Evolutionary conservation across 2,797 vertebrate species (phyloP).

Genomic region (Poliocrania exsul): DNA sequence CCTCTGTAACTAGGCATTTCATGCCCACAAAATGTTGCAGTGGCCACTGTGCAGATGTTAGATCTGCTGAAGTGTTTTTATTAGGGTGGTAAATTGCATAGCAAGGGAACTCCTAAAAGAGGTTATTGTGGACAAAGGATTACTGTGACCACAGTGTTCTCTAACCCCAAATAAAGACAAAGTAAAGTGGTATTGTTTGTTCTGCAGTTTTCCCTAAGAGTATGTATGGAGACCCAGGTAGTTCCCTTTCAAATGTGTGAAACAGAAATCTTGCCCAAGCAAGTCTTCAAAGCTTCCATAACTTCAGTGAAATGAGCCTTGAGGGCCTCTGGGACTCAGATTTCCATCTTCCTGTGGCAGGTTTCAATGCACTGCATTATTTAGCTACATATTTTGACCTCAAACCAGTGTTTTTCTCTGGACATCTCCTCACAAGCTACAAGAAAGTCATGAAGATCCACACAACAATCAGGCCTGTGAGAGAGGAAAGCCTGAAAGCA

Average conservation of each 20-base stretch:
- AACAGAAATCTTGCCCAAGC: constrained; percentile 56
- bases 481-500: neutral
- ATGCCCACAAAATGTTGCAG: neutral
- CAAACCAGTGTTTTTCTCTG: neutral
- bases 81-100: constrained; percentile 5
- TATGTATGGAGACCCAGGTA: neutral
- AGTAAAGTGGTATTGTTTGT: neutral
- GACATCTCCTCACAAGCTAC: neutral
- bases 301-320: constrained; percentile 52
- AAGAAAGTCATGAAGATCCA: neutral
- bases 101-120: neutral
- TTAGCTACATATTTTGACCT: neutral
- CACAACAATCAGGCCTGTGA: neutral
- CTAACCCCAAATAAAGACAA: constrained; percentile 14
- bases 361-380: constrained; percentile 22
- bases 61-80: neutral
- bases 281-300: constrained; percentile 59
- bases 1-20: neutral
- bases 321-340: constrained; percentile 40
- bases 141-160: constrained; percentile 4
- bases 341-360: constrained; percentile 33
- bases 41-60: neutral
- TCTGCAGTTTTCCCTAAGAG: constrained; percentile 5
- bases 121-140: constrained; percentile 11
- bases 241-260: constrained; percentile 46